Conservation (phyloP, 2,888 invertebrate species). For the Morinoia aosen region DNA sequence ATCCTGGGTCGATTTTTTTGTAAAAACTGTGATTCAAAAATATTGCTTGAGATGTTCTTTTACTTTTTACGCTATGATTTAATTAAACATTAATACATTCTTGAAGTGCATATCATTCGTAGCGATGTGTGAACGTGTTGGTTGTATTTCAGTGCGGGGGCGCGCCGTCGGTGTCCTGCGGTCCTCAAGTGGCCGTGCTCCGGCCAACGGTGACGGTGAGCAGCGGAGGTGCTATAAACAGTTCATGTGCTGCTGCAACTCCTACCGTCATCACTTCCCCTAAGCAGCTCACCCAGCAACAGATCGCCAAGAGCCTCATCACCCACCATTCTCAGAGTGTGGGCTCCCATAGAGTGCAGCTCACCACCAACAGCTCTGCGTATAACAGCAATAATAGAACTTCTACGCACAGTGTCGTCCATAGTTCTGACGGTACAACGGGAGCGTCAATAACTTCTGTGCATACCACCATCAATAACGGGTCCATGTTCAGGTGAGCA, state of each 20-base stretch:
- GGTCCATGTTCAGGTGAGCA: constrained; percentile 43
- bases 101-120: neutral
- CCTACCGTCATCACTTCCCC: constrained; percentile 36
- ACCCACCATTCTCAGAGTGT: constrained; percentile 24
- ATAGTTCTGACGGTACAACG: constrained; percentile 18
- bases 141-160: neutral
- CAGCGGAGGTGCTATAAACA: constrained; percentile 55
- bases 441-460: constrained; percentile 64
- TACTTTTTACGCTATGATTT: neutral
- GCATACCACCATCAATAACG: constrained; percentile 62
- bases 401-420: constrained; percentile 1
- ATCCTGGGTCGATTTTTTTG: too few species aligned
- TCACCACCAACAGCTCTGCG: constrained; percentile 39
- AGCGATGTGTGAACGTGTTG: neutral
- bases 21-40: too few species aligned
- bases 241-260: constrained; percentile 9
- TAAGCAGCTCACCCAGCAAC: constrained; percentile 53
- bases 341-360: constrained; percentile 32
- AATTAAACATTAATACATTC: neutral
- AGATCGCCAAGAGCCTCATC: constrained; percentile 31
- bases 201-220: constrained; percentile 58
- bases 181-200: constrained; percentile 61
- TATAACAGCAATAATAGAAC: constrained; percentile 45
- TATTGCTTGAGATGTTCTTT: too few species aligned
- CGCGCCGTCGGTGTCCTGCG: constrained; percentile 50